A percentile compares a stretch with the other conserved stretches of the same genome.
Conservation (phyloP, 2,797 vertebrate species). For the Channallabes apus region DNA sequence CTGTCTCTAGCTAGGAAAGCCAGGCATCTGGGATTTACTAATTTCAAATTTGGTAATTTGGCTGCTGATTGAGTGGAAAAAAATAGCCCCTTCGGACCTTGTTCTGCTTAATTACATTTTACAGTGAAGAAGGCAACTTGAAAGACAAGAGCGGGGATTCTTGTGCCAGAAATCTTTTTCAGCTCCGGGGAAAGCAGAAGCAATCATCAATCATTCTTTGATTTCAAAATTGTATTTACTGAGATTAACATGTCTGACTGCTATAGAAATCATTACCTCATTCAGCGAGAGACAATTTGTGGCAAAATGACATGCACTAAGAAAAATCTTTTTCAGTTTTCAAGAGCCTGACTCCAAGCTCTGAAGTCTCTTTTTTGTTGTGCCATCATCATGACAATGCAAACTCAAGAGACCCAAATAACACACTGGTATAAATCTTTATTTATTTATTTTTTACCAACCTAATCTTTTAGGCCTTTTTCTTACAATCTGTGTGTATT, state of each 20-base stretch:
- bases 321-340: conserved; percentile 54
- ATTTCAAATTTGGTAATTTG: conserved; percentile 75
- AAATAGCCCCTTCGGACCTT: conserved; percentile 68
- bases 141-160: conserved; percentile 74
- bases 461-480: conserved; percentile 53
- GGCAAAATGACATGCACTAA: conserved; percentile 60
- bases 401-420: conserved; percentile 33
- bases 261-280: conserved; percentile 67
- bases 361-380: conserved; percentile 61
- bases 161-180: conserved; percentile 62
- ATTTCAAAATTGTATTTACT: conserved; percentile 74
- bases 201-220: conserved; percentile 74
- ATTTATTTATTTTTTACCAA: conserved; percentile 52
- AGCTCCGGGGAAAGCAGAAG: conserved; percentile 32
- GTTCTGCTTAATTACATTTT: conserved; percentile 83
- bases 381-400: conserved; percentile 53
- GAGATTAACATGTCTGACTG: conserved; percentile 71
- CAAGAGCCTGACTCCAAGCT: conserved; percentile 36
- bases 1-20: conserved; percentile 61
- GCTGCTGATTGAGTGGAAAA: conserved; percentile 73
- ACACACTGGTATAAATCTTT: conserved; percentile 23
- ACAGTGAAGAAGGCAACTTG: conserved; percentile 71
- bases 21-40: conserved; percentile 71
- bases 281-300: conserved; percentile 66
- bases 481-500: conserved; percentile 56